Base-by-base conservation (phyloP, 2,888 invertebrate species). In the Agrypnus murinus region DNA sequence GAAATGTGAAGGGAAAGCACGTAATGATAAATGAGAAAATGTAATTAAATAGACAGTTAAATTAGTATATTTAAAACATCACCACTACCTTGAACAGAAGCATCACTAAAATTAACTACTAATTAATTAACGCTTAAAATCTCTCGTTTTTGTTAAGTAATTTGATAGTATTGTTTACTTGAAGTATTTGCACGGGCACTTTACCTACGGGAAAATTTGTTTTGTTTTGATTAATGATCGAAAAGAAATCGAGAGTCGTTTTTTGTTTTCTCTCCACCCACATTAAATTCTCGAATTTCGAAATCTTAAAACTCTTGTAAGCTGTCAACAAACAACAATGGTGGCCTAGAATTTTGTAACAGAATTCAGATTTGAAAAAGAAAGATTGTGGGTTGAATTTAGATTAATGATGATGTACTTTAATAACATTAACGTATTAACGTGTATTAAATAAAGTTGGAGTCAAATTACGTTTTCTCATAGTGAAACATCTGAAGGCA, bases 401-500 rank as follows among this genome's bases (percentile, higher is more conserved):
- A 55, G 55, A 55, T 55, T 55, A 25, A 25, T 25, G 32, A 55
- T 55, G 55, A 32, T 36, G 15, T 19, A 25, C 10, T 55, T 12
- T 34, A 1, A 53, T n/a, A 17, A 36, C 32, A 55, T 36, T 55
- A n/a, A n/a, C n/a, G n/a, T n/a, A n/a, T n/a, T n/a, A n/a, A n/a
- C 53, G 32, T 55, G 53, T 34, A 36, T 17, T 2, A n/a, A 36
- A 36, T n/a, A n/a, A n/a, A n/a, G n/a, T n/a, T n/a, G n/a, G n/a
- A 55, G n/a, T 55, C 55, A 55, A 55, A 55, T 55, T 55, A 55
- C 55, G 1, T 17, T 8, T 36, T 15, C 25, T 25, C 34, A 36
- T 31, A 60, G 31, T 15, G 40, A 34, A 46, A 46, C 32, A 60
- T 40, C 12, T 46, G 60, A 60, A 60, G 45, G 45, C 45, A 46